Evolutionary conservation across 2,113 vertebrate genomes (phyloP), one percentile per base, ranked within the genome.

Genomic region (Progne subis): DNA sequence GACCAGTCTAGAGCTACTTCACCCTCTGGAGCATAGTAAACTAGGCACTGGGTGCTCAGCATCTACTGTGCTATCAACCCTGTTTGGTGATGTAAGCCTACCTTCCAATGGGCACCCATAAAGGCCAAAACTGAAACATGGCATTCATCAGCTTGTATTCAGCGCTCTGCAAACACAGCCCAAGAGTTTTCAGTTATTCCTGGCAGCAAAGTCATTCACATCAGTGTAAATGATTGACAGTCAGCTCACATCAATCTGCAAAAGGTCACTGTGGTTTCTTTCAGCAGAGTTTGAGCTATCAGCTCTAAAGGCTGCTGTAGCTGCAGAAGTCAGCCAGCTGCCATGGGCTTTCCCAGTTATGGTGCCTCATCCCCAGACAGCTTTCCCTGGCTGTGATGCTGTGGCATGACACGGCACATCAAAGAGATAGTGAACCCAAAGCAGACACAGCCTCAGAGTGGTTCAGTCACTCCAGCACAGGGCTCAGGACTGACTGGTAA

Each of bases 71-170:
- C 59, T n/a, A n/a, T 13, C 24, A 78, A 5, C 24, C 7, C 5
- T 19, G 16, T 29, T 37, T 18, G 11, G 9, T 29, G 21, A 19
- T 29, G 25, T 9, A 57, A 53, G 39, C 60, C 25, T 14, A 50
- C 50, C 63, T 57, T 68, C 21, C 0, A 0, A 46, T 5, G 25
- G 52, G 23, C 70, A 63, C 32, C 18, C 34, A 59, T 5, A 68
- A 43, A 55, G 55, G 53, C 9, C 52, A 34, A 67, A 63, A 29
- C 29, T 6, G 14, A 57, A 69, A 12, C 9, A 29, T 1, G 24
- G 26, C 39, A 16, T 16, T 39, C 3, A 5, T 18, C 43, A 61
- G 41, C 55, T 64, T 71, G 55, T 9, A 34, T 34, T 47, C 41
- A 61, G 68, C 0, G 0, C 53, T 52, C 9, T 29, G 26, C 37